Evolutionary conservation across 2,113 vertebrate genomes (phyloP), one percentile per base, ranked within the genome.

Genomic region (Platichthys stellatus): DNA sequence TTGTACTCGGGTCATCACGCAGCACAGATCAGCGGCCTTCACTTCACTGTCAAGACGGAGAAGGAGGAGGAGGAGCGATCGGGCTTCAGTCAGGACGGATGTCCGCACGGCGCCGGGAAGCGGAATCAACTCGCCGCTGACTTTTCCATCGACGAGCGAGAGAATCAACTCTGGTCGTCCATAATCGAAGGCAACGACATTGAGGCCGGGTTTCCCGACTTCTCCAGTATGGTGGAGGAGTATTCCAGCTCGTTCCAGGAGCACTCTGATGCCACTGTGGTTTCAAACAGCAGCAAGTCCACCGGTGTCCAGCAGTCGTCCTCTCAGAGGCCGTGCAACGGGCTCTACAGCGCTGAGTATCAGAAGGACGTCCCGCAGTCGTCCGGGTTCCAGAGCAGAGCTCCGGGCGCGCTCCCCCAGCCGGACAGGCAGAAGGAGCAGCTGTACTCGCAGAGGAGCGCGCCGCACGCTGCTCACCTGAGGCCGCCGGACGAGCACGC

Each of bases 141-240:
- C 26, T 90, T 92, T 28, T 79, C 83, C 21, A 45, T 90, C 66
- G 90, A 93, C 0, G 93, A 93, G 5, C 67, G 91, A 8, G 89
- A 92, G 45, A 82, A 64, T 13, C 91, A 91, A 67, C 88, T 93
- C 4, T 93, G 93, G 93, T 89, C 90, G 0, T 92, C 91, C 54
- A 86, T 93, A 11, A 88, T 92, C 1, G 90, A 92, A 62, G 90
- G 82, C 1, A 64, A 84, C 31, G 91, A 93, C 45, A 92, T 92
- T 0, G 92, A 94, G 12, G 57, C 88, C 0, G 90, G 85, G 4
- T 92, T 93, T 60, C 90, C 91, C 0, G 91, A 93, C 69, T 93
- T 93, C 63, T 92, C 90, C 2, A 91, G 91, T 1, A 90, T 92
- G 23, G 89, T 92, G 0, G 93, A 93, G 61, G 92, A 93, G 21